Evolutionary conservation across 2,797 vertebrate genomes (phyloP).

Genomic region (Pogonophryne albipinna): DNA sequence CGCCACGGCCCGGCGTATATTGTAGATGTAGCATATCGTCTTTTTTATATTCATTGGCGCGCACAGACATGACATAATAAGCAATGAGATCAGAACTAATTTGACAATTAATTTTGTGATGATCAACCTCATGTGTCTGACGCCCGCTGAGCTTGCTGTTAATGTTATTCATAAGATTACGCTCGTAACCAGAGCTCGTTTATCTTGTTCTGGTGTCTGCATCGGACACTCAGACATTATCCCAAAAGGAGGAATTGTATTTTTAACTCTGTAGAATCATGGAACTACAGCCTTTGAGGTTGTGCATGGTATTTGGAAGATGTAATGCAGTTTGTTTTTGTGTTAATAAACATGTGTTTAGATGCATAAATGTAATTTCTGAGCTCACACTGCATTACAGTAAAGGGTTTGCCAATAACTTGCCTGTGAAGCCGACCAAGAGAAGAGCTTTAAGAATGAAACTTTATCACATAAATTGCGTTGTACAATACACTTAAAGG

Average conservation of each 20-base stretch:
- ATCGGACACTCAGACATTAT: not conserved
- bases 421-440: not conserved
- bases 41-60: slow-evolving; percentile 66
- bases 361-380: not conserved
- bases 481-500: not conserved
- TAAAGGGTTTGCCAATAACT: not conserved
- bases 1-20: slow-evolving; percentile 36
- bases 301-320: not conserved
- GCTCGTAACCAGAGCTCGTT: not conserved
- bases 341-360: not conserved
- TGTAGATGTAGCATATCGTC: slow-evolving; percentile 45
- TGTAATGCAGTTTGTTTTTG: not conserved
- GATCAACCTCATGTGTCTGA: slow-evolving; percentile 36
- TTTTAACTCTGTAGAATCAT: not conserved
- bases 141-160: slow-evolving; percentile 10
- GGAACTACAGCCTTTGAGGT: not conserved
- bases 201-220: slow-evolving; percentile 12
- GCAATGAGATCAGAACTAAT: slow-evolving; percentile 79
- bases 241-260: not conserved
- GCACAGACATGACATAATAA: slow-evolving; percentile 80
- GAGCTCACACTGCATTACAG: not conserved
- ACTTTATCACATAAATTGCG: not conserved
- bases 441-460: slow-evolving; percentile 6
- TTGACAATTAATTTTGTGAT: slow-evolving; percentile 70
- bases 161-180: slow-evolving; percentile 51